These are phyloP conservation scores for human DNA, from an alignment of 2,113 vertebrate genomes.

Conservation along the genomic window GRCh38 chr4:70737001-70737500, in stretches of 20 bases:
- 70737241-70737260: neutral
- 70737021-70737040: neutral
- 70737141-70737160: conserved; percentile 6
- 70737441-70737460: neutral
- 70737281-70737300: neutral
- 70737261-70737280: neutral
- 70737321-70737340: neutral
- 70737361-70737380: neutral
- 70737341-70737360: neutral
- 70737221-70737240: neutral
- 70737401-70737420: neutral
- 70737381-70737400: neutral
- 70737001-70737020: neutral
- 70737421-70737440: neutral
- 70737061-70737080: neutral
- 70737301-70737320: neutral
- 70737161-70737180: conserved; percentile 4
- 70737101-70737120: neutral
- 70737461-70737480: neutral
- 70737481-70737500: neutral
- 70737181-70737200: neutral
- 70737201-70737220: neutral
- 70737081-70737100: neutral
- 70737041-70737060: neutral
- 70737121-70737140: neutral